Base-by-base conservation (phyloP, 2,797 vertebrate genomes). In the Pseudochromis fuscus region DNA sequence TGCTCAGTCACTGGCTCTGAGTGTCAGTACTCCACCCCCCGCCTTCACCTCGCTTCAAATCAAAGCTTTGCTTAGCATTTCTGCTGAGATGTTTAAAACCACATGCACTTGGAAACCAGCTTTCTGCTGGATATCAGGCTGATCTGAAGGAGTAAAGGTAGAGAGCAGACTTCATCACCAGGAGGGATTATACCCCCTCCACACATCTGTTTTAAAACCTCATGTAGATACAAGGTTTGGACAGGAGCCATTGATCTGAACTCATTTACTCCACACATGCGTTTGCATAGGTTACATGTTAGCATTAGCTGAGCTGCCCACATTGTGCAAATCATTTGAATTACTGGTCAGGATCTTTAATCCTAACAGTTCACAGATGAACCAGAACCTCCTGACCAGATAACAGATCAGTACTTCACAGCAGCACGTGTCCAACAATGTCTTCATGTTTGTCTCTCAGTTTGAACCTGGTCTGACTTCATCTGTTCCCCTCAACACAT, bases 21-120 rank as follows among this genome's bases (percentile, higher is more conserved):
- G 58, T 45, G 46, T 56, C 50, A 55, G 57, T 19, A 50, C 67
- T 68, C 65, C 59, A 45, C 71, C 71, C 65, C 49, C 65, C 51
- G 64, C 71, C 45, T 80, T 67, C 62, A 59, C 51, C 50, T 56
- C 0, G 2, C 67, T 40, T 70, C 45, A 67, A 57, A 84, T 83
- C 35, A 76, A 84, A 78, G 69, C 52, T 80, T 77, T 67, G n/a
- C 38, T 83, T 40, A 50, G 52, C 57, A 50, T 79, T 85, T 65
- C 25, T 77, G 77, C 77, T 73, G 71, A 76, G 61, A 63, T 58
- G 48, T 27, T n/a, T 31, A 31, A 33, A 71, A 68, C 60, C 2
- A 2, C 30, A 31, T 57, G n/a, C 63, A 24, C 8, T 46, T n/a
- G n/a, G 30, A 64, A 52, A 52, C n/a, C 27, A 24, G 18, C 12